phyloP scores from a whole-genome alignment of 2,888 invertebrate species.

The Meta bourneti region DNA sequence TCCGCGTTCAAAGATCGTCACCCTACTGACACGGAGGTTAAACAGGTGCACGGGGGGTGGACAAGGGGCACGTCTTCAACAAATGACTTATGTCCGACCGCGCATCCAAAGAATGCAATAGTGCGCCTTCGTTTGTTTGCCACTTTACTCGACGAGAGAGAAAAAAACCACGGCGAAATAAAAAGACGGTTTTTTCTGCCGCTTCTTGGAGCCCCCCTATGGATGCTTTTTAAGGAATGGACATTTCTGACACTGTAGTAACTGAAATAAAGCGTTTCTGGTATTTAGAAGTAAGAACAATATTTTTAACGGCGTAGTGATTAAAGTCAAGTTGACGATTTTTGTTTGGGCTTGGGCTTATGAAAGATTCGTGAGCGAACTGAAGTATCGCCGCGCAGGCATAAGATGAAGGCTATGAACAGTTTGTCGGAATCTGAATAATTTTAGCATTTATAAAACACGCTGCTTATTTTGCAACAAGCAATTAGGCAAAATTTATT shows the following conservation, averaged over 20 bases:
- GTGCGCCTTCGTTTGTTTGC: slow-evolving; percentile 56
- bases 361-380: too few relatives aligned
- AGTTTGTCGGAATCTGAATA: too few relatives aligned
- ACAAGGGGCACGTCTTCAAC: slow-evolving; percentile 32
- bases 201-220: slow-evolving; percentile 22
- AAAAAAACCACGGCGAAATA: neutral
- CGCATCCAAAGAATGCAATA: slow-evolving; percentile 55
- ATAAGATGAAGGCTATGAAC: too few relatives aligned
- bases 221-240: slow-evolving; percentile 37
- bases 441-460: too few relatives aligned
- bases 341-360: too few relatives aligned
- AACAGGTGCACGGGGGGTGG: slow-evolving; percentile 53
- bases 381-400: too few relatives aligned
- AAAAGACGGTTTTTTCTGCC: slow-evolving; percentile 17
- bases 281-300: slow-evolving; percentile 21
- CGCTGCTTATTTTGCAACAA: too few relatives aligned
- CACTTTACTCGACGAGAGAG: slow-evolving; percentile 8
- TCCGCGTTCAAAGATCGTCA: slow-evolving; percentile 69
- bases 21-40: slow-evolving; percentile 65
- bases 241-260: slow-evolving; percentile 35
- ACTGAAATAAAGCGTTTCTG: slow-evolving; percentile 47
- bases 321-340: neutral
- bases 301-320: slow-evolving; percentile 18
- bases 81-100: slow-evolving; percentile 70
- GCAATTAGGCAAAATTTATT: too few relatives aligned